phyloP scores from a whole-genome alignment of 2,888 invertebrate species.

The Halocaridina rubra region DNA sequence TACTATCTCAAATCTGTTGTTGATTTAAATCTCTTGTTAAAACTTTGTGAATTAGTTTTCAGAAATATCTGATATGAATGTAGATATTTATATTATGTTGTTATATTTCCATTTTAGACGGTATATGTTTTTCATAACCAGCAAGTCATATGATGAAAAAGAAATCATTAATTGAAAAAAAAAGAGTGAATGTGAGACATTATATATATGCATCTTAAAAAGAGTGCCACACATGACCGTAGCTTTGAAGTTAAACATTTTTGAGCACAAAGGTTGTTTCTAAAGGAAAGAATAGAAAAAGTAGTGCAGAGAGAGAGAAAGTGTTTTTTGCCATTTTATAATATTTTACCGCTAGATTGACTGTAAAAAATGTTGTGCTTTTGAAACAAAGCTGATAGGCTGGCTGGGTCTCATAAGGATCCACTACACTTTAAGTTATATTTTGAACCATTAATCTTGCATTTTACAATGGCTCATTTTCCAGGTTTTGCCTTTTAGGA shows the following conservation, averaged over 20 bases:
- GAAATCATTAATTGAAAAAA: not conserved
- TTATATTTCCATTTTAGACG: no score
- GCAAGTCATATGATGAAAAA: no score
- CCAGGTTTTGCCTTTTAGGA: constrained; percentile 14
- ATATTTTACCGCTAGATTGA: not conserved
- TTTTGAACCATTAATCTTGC: not conserved
- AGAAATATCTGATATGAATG: no score
- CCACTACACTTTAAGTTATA: not conserved
- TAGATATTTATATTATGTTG: no score
- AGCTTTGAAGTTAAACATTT: not conserved
- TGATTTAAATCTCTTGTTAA: no score
- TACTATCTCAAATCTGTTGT: no score
- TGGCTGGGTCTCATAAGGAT: constrained; percentile 6
- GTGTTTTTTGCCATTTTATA: not conserved
- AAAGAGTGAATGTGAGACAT: not conserved
- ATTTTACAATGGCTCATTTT: not conserved
- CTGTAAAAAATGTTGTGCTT: not conserved
- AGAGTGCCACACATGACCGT: not conserved
- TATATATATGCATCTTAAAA: not conserved
- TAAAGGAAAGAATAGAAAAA: not conserved
- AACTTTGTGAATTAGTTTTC: no score
- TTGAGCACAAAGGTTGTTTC: constrained; percentile 18
- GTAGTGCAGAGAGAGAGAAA: no score
- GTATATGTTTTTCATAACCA: no score
- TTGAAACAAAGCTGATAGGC: constrained; percentile 30